A percentile compares a stretch with the other conserved stretches of the same genome.
Conservation (phyloP, 92 coral and sea anemone species). For the Phenganax subtilis region DNA sequence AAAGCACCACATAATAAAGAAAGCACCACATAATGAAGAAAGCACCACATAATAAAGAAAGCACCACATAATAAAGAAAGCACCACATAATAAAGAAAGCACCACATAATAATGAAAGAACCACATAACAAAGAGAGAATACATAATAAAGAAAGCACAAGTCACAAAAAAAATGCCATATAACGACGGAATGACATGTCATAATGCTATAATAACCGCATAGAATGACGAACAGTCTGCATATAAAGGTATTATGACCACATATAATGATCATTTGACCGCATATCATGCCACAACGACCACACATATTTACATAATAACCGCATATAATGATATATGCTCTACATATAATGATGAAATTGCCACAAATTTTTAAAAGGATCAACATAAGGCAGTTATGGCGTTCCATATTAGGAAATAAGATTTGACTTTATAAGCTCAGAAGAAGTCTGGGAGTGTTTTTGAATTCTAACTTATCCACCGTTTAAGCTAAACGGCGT, state of each 20-base stretch:
- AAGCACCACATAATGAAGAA: background rate
- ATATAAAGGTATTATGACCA: background rate
- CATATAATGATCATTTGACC: background rate
- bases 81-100: background rate
- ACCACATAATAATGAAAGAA: conserved; percentile 1
- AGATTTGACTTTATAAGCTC: too few relatives aligned
- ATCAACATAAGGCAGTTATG: background rate
- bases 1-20: too few relatives aligned
- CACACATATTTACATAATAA: background rate
- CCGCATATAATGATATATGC: background rate
- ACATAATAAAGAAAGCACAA: background rate
- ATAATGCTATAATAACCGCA: conserved; percentile 14
- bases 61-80: background rate
- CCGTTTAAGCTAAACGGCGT: too few relatives aligned
- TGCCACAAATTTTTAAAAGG: background rate
- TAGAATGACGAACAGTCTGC: background rate
- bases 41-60: background rate
- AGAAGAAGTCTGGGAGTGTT: too few relatives aligned
- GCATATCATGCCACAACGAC: background rate
- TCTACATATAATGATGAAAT: background rate
- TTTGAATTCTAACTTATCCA: too few relatives aligned
- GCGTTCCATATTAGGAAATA: too few relatives aligned
- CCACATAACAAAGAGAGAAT: conserved; percentile 14
- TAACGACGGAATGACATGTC: background rate
- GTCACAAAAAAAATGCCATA: background rate